These are phyloP conservation scores for Poeciliopsis infans DNA, from an alignment of 2,797 vertebrate genomes.

Conservation along the genomic window DNA sequence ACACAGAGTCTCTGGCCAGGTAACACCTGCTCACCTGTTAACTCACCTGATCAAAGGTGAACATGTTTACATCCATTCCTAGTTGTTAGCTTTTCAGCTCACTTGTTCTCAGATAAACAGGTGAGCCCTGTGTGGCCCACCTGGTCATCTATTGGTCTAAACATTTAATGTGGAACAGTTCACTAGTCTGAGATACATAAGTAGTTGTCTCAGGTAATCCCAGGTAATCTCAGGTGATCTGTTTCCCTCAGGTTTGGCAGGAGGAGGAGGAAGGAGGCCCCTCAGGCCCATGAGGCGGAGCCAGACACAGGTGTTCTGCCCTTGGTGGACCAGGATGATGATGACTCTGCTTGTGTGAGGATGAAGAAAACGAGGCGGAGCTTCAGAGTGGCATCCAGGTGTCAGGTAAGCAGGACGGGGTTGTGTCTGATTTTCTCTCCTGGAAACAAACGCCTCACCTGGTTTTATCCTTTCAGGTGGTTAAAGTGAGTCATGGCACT, in stretches of 20 bases:
- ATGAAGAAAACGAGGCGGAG: slow-evolving; percentile 54
- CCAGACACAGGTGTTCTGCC: slow-evolving; percentile 56
- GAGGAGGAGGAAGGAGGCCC: slow-evolving; percentile 44
- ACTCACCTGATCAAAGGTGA: not conserved
- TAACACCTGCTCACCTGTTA: not conserved
- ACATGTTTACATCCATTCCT: not conserved
- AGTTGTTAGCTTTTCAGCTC: not conserved
- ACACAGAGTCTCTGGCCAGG: slow-evolving; percentile 83
- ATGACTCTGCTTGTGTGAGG: slow-evolving; percentile 47
- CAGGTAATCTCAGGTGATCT: not conserved
- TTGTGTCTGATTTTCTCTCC: not conserved
- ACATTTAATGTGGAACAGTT: not conserved
- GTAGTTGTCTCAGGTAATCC: not conserved
- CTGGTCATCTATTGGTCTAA: not conserved
- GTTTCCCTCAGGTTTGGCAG: slow-evolving; percentile 54
- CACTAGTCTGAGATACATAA: not conserved
- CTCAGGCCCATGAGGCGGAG: slow-evolving; percentile 29
- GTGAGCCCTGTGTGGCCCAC: not conserved
- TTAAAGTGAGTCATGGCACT: slow-evolving; percentile 88
- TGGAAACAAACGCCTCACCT: not conserved
- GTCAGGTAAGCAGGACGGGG: slow-evolving; percentile 63
- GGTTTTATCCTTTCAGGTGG: slow-evolving; percentile 73
- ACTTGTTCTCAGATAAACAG: not conserved
- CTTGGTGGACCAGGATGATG: slow-evolving; percentile 66
- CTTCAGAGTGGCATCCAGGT: slow-evolving; percentile 83